Evolutionary conservation across 2,888 invertebrate genomes (phyloP).

Genomic region (Crematogaster levior): DNA sequence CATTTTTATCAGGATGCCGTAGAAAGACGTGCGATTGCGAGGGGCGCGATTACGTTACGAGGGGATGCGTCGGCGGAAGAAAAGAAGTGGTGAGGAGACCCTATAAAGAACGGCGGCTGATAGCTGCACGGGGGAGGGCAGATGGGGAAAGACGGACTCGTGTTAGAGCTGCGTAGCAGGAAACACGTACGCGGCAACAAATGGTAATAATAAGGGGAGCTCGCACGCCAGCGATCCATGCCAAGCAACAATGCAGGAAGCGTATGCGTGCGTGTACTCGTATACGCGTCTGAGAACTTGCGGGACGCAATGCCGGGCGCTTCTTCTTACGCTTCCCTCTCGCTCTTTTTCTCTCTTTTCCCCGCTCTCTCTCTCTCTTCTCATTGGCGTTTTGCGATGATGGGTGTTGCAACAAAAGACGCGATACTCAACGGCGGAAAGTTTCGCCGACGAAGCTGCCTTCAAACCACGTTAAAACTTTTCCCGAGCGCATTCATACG

Average conservation of each 20-base stretch:
- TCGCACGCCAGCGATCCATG: constrained; percentile 75
- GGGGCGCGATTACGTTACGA: constrained; percentile 36
- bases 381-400: constrained; percentile 18
- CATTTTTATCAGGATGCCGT: constrained; percentile 17
- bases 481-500: constrained; percentile 5
- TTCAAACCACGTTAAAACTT: constrained; percentile 9
- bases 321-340: background rate
- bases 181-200: constrained; percentile 78
- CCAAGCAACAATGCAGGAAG: constrained; percentile 75
- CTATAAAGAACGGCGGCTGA: constrained; percentile 34
- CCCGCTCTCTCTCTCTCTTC: background rate
- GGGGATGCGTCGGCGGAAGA: constrained; percentile 11
- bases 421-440: constrained; percentile 59
- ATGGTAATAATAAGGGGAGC: constrained; percentile 79
- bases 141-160: constrained; percentile 51
- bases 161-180: constrained; percentile 74
- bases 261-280: constrained; percentile 53
- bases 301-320: constrained; percentile 41
- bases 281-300: constrained; percentile 53
- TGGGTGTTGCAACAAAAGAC: constrained; percentile 39
- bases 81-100: constrained; percentile 33
- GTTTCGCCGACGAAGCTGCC: constrained; percentile 38
- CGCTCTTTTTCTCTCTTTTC: background rate
- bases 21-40: constrained; percentile 21
- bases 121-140: constrained; percentile 9